Evolutionary conservation across 2,888 invertebrate genomes (phyloP), one percentile per base, ranked within the genome.

Genomic region (Aphidoletes aphidimyza): DNA sequence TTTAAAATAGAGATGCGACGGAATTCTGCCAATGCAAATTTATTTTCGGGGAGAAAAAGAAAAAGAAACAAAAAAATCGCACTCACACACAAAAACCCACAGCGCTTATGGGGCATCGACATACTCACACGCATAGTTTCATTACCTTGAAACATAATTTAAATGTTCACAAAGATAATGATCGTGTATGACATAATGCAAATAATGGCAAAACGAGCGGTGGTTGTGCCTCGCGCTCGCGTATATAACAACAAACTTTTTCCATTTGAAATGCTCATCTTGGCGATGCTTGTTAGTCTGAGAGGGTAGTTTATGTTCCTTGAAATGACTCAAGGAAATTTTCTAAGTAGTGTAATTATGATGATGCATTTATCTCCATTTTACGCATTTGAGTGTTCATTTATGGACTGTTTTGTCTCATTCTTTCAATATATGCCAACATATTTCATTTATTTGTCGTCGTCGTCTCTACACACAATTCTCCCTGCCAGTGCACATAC

Each of bases 161-260:
- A 69, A 69, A 34, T 69, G 69, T 69, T 69, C 54, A 30, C 69
- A n/a, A 69, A 26, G 69, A 69, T 30, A 69, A 69, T 69, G 69
- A 69, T 69, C 69, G 69, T 69, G 69, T 69, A 69, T 69, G 69
- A 34, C 69, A 69, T 69, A 69, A 69, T 69, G 69, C 69, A 69
- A 30, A 69, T 34, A 69, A n/a, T n/a, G n/a, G n/a, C n/a, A n/a
- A 26, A 30, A 69, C 26, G 34, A 30, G 34, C 11, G 30, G 17
- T n/a, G n/a, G n/a, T n/a, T n/a, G n/a, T n/a, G n/a, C n/a, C n/a
- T n/a, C n/a, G n/a, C n/a, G n/a, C n/a, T n/a, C n/a, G n/a, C n/a
- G n/a, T n/a, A n/a, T n/a, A n/a, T n/a, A n/a, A n/a, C n/a, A n/a
- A n/a, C 3, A 69, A 69, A 54, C 22, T 30, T 26, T 34, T 69